These are phyloP conservation scores for Hipposideros armiger DNA, from an alignment of 2,113 vertebrate genomes.

Conservation along the genomic window DNA sequence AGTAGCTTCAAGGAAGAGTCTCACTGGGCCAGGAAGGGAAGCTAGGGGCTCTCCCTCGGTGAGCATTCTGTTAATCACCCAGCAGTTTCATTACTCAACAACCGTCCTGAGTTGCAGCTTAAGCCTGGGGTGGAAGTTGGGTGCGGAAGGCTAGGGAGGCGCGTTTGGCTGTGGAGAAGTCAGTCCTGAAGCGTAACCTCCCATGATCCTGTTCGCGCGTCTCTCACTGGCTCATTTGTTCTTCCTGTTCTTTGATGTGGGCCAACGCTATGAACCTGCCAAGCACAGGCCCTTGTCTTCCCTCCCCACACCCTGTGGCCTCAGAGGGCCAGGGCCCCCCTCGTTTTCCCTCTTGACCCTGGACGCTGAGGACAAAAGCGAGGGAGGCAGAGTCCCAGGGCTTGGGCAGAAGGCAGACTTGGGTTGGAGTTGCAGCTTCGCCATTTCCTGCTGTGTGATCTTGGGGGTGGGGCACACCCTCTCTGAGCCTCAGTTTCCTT, in stretches of 20 bases:
- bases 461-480: background rate
- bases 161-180: background rate
- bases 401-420: background rate
- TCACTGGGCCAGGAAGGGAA: background rate
- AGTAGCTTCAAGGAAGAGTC: background rate
- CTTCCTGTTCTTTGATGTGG: background rate
- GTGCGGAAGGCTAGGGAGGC: background rate
- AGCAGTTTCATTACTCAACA: background rate
- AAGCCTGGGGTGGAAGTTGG: background rate
- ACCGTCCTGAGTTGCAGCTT: accelerated
- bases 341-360: background rate
- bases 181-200: accelerated
- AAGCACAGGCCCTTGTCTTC: background rate
- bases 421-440: background rate
- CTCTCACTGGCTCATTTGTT: background rate
- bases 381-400: background rate
- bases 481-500: background rate
- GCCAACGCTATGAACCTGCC: background rate
- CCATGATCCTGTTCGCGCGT: accelerated
- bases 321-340: background rate
- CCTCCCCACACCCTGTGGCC: background rate
- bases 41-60: background rate
- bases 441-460: background rate
- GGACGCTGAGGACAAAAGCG: background rate
- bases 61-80: background rate